phyloP scores from a whole-genome alignment of 2,888 invertebrate genomes.

The Mythimna albipuncta region DNA sequence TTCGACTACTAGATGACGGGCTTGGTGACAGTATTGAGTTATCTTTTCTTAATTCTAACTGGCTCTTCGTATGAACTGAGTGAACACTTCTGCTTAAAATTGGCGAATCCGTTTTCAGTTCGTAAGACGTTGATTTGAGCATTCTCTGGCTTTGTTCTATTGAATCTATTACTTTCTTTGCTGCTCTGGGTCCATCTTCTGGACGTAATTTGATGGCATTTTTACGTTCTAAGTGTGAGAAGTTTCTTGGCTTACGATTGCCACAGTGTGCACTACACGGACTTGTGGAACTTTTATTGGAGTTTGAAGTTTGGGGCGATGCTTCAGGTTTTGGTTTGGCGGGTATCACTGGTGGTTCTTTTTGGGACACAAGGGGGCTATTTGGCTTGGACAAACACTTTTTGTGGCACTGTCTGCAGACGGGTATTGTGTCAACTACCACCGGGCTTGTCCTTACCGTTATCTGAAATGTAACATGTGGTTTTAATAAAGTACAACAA shows the following conservation, averaged over 20 bases:
- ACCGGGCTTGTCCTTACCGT: slow-evolving; percentile 94
- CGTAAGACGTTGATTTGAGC: slow-evolving; percentile 88
- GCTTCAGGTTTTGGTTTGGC: slow-evolving; percentile 80
- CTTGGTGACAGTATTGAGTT: slow-evolving; percentile 85
- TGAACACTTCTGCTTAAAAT: slow-evolving; percentile 79
- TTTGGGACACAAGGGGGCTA: slow-evolving; percentile 87
- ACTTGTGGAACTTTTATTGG: slow-evolving; percentile 84
- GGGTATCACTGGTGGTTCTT: slow-evolving; percentile 79
- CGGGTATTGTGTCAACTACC: slow-evolving; percentile 93
- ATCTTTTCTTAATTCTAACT: slow-evolving; percentile 85
- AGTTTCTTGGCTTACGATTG: slow-evolving; percentile 82
- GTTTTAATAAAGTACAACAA: slow-evolving; percentile 17
- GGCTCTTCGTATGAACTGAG: slow-evolving; percentile 82
- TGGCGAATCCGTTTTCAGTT: slow-evolving; percentile 86
- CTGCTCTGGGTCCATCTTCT: slow-evolving; percentile 87
- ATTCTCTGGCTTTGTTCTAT: slow-evolving; percentile 88
- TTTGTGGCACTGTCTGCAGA: slow-evolving; percentile 95
- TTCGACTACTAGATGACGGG: slow-evolving; percentile 88
- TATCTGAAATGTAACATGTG: slow-evolving; percentile 89
- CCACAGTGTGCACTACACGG: slow-evolving; percentile 84
- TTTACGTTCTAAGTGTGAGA: slow-evolving; percentile 86
- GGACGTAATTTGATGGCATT: slow-evolving; percentile 88
- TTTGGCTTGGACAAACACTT: slow-evolving; percentile 92
- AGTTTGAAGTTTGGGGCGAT: slow-evolving; percentile 83
- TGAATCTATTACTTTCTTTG: slow-evolving; percentile 87